These are phyloP conservation scores for Gobionotothen gibberifrons DNA, from an alignment of 2,797 vertebrate species.

Conservation along the genomic window DNA sequence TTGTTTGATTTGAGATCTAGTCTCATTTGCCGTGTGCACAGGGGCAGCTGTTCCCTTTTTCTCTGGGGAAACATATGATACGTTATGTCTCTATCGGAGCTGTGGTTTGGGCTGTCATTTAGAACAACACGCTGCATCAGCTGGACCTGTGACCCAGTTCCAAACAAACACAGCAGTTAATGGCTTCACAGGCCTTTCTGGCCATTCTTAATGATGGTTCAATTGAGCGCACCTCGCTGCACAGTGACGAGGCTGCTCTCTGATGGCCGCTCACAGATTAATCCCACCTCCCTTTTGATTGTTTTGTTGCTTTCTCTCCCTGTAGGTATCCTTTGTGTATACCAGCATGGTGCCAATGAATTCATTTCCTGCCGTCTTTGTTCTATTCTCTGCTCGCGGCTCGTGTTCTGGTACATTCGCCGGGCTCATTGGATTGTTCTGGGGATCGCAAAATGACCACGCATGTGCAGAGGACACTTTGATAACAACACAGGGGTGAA, in stretches of 20 bases:
- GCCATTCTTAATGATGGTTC: constrained; percentile 59
- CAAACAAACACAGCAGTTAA: constrained; percentile 48
- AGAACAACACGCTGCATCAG: constrained; percentile 53
- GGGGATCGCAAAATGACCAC: constrained; percentile 45
- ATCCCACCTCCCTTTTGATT: constrained; percentile 68
- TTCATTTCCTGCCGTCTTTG: constrained; percentile 71
- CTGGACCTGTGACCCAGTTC: constrained; percentile 53
- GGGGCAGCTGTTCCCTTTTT: constrained; percentile 37
- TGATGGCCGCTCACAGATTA: constrained; percentile 60
- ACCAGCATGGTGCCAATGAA: constrained; percentile 54
- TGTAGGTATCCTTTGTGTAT: constrained; percentile 66
- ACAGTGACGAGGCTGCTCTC: constrained; percentile 42
- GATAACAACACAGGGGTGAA: constrained; percentile 47
- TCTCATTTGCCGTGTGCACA: constrained; percentile 30
- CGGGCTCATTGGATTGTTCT: constrained; percentile 59
- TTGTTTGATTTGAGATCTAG: constrained; percentile 36
- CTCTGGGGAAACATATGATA: constrained; percentile 30
- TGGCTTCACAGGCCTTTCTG: constrained; percentile 45
- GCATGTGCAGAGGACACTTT: constrained; percentile 17
- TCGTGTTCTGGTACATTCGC: constrained; percentile 71
- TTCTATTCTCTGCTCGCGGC: constrained; percentile 56
- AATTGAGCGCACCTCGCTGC: constrained; percentile 50
- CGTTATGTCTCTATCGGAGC: constrained; percentile 20
- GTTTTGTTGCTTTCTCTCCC: constrained; percentile 60
- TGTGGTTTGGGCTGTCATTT: constrained; percentile 40